Conservation (phyloP, 2,888 invertebrate genomes). For the Ormia ochracea region DNA sequence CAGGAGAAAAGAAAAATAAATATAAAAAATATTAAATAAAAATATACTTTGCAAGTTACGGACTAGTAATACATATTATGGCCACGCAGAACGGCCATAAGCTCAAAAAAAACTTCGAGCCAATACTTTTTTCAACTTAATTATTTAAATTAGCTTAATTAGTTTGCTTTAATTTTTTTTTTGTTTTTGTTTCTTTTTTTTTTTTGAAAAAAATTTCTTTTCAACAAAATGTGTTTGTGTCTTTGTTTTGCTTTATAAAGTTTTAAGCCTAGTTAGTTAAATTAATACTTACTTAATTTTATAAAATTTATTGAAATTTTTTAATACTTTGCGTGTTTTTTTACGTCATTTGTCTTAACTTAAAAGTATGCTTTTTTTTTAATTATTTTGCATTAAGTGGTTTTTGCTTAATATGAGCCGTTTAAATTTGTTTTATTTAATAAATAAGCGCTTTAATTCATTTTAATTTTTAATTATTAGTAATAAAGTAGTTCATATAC, state of each 20-base stretch:
- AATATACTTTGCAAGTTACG: neutral
- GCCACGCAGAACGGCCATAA: too few relatives aligned
- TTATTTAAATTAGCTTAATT: too few relatives aligned
- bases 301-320: constrained; percentile 22
- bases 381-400: constrained; percentile 45
- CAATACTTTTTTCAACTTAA: too few relatives aligned
- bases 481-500: too few relatives aligned
- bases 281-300: constrained; percentile 29
- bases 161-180: too few relatives aligned
- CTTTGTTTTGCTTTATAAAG: too few relatives aligned
- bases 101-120: too few relatives aligned
- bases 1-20: neutral
- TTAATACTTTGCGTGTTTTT: neutral
- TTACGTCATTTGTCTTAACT: neutral
- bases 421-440: constrained; percentile 28
- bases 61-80: too few relatives aligned
- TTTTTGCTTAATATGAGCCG: constrained; percentile 58
- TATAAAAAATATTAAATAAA: neutral
- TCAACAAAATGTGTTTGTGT: neutral
- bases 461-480: constrained; percentile 15
- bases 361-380: neutral
- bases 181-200: too few relatives aligned
- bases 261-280: neutral
- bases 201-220: too few relatives aligned
- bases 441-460: constrained; percentile 28